These are phyloP conservation scores for Arrhamphus sclerolepis DNA, from an alignment of 2,797 vertebrate genomes.

Conservation along the genomic window DNA sequence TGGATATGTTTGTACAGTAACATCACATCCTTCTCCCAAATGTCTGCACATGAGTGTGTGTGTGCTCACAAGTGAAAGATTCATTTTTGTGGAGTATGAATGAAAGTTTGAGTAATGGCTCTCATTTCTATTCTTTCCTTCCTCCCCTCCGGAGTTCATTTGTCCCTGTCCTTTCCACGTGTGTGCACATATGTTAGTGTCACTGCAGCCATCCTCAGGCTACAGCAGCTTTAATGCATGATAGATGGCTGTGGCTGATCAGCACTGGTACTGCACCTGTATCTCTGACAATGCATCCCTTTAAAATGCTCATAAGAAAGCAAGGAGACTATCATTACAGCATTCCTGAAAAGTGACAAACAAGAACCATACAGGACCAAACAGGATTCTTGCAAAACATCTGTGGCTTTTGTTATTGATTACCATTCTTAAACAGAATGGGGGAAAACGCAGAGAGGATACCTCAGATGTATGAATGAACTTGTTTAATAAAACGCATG, in stretches of 20 bases:
- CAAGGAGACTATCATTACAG: constrained; percentile 37
- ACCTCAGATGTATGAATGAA: background rate
- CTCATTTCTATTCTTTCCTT: constrained; percentile 61
- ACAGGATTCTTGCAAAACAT: constrained; percentile 44
- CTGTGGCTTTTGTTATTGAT: constrained; percentile 10
- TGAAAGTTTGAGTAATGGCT: constrained; percentile 57
- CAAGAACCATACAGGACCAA: constrained; percentile 16
- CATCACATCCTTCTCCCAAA: constrained; percentile 26
- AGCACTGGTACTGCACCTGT: constrained; percentile 12
- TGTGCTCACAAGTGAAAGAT: background rate
- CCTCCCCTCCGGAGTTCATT: constrained; percentile 61
- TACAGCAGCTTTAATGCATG: constrained; percentile 20
- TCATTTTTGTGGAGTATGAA: constrained; percentile 38
- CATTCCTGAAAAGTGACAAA: constrained; percentile 43
- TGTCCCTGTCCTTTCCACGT: constrained; percentile 50
- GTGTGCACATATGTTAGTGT: constrained; percentile 58
- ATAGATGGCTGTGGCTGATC: constrained; percentile 28
- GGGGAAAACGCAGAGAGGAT: background rate
- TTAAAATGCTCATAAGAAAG: constrained; percentile 7
- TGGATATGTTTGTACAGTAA: constrained; percentile 21
- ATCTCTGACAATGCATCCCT: background rate
- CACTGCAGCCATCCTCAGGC: constrained; percentile 31
- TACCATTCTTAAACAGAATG: background rate
- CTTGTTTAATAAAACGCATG: background rate
- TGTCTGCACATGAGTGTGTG: background rate